phyloP scores from a whole-genome alignment of 2,888 invertebrate species.

The Portevinia maculata region DNA sequence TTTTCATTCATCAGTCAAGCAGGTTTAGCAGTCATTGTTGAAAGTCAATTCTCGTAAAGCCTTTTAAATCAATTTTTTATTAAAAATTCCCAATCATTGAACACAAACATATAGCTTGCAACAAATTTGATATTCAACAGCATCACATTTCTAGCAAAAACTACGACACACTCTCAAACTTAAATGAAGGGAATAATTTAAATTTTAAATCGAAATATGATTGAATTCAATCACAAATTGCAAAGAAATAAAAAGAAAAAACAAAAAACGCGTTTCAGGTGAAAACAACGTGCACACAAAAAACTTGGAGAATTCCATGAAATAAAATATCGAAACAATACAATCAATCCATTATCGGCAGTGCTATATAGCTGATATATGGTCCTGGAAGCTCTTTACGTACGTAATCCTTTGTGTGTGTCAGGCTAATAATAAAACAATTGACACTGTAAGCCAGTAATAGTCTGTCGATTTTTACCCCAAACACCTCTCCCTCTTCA shows the following conservation, averaged over 20 bases:
- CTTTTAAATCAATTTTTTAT: no score
- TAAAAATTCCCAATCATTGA: no score
- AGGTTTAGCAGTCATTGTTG: no score
- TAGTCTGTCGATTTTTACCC: slow-evolving; percentile 20
- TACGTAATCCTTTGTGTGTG: slow-evolving; percentile 59
- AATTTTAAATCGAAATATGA: slow-evolving; percentile 27
- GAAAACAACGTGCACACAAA: neutral
- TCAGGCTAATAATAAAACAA: slow-evolving; percentile 67
- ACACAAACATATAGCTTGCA: no score
- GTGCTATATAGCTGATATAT: slow-evolving; percentile 50
- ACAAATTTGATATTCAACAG: slow-evolving; percentile 5
- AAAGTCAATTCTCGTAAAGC: no score
- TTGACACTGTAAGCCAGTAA: slow-evolving; percentile 56
- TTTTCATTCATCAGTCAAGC: no score
- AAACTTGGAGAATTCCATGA: slow-evolving; percentile 32
- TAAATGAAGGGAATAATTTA: slow-evolving; percentile 27
- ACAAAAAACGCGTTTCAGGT: neutral
- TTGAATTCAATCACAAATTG: slow-evolving; percentile 31
- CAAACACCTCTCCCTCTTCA: neutral
- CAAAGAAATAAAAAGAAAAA: slow-evolving; percentile 2
- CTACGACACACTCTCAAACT: neutral
- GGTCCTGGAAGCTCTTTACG: slow-evolving; percentile 43
- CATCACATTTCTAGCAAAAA: neutral
- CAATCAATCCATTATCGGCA: slow-evolving; percentile 70
- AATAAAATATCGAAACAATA: slow-evolving; percentile 69